Evolutionary conservation across 2,888 invertebrate species (phyloP).

Genomic region (Bellardia bayeri): DNA sequence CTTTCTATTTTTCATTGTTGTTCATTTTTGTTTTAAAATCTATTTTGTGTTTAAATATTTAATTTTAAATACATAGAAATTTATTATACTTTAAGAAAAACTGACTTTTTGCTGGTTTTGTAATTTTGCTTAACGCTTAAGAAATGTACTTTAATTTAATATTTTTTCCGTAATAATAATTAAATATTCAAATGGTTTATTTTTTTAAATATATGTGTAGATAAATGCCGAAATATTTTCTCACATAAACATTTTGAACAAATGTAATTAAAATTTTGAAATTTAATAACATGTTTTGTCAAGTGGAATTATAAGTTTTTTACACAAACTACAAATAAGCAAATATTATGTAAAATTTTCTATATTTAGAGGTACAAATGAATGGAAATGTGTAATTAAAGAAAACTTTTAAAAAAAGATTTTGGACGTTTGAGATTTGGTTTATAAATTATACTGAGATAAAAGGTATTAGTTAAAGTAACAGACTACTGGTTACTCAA

Average conservation of each 20-base stretch:
- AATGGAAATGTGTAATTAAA: neutral
- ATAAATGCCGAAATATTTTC: neutral
- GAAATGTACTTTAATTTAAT: neutral
- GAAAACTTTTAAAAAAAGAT: neutral
- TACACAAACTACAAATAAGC: neutral
- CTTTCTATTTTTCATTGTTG: too few species aligned
- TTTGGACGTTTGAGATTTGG: too few species aligned
- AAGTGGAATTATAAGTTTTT: conserved; percentile 24
- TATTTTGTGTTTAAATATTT: neutral
- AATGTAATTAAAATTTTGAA: conserved; percentile 52
- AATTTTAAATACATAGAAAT: too few species aligned
- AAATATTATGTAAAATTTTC: neutral
- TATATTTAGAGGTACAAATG: neutral
- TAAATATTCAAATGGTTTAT: conserved; percentile 33
- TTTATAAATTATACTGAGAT: too few species aligned
- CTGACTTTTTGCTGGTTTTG: neutral
- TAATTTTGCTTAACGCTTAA: neutral
- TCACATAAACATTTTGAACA: conserved; percentile 2
- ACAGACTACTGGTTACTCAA: neutral
- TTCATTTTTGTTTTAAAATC: too few species aligned
- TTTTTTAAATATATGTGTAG: neutral
- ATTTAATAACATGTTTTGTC: conserved; percentile 56
- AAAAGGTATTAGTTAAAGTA: neutral
- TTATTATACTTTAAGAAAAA: too few species aligned
- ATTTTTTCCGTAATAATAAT: neutral